Evolutionary conservation across 2,797 vertebrate genomes (phyloP).

Genomic region (Trachurus trachurus): DNA sequence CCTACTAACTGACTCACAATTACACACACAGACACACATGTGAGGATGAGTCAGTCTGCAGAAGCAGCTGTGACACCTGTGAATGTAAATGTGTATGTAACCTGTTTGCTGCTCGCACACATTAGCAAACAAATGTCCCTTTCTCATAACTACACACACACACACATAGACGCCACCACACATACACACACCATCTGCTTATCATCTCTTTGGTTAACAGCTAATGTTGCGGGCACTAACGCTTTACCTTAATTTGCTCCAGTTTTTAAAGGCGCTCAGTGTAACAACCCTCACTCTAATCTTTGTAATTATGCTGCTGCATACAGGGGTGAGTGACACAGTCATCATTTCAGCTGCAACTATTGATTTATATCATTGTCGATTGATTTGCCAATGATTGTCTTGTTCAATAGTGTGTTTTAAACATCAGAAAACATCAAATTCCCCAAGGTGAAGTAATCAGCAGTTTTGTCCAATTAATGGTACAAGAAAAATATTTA

Average conservation of each 20-base stretch:
- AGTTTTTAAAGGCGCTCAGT: background rate
- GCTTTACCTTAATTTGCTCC: constrained; percentile 26
- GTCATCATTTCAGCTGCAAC: background rate
- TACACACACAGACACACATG: constrained; percentile 11
- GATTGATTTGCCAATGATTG: background rate
- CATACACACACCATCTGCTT: constrained; percentile 35
- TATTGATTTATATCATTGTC: background rate
- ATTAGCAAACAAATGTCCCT: constrained; percentile 19
- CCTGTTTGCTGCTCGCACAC: constrained; percentile 41
- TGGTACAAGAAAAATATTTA: background rate
- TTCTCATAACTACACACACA: background rate
- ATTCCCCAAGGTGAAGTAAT: background rate
- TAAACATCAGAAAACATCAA: background rate
- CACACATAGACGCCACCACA: background rate
- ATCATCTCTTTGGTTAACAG: constrained; percentile 23
- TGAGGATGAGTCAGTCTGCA: constrained; percentile 14
- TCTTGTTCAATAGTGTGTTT: no score
- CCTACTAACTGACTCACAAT: background rate
- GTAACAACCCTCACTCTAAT: constrained; percentile 16
- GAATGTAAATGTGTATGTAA: constrained; percentile 56
- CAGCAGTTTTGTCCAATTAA: background rate
- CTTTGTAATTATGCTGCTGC: constrained; percentile 2
- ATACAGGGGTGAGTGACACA: background rate
- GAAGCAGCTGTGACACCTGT: constrained; percentile 56
- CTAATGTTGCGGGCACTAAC: constrained; percentile 15